These are phyloP conservation scores for Osedax fenrisi DNA, from an alignment of 2,888 invertebrate species.

Conservation along the genomic window DNA sequence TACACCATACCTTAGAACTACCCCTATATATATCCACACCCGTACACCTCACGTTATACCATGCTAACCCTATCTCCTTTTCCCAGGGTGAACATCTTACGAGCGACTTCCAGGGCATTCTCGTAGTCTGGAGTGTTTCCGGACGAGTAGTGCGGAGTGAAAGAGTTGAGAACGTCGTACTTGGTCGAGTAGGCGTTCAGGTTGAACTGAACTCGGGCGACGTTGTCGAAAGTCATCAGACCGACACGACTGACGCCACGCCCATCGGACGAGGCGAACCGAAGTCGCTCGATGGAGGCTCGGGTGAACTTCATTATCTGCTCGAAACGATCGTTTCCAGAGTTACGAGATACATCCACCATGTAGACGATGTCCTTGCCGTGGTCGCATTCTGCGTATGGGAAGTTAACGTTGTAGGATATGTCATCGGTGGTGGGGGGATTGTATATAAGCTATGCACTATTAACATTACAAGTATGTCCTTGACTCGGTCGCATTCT, in stretches of 20 bases:
- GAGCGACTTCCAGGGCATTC: background rate
- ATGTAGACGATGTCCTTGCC: background rate
- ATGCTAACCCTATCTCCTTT: background rate
- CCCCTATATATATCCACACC: too few species aligned
- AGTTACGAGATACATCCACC: background rate
- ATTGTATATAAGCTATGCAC: background rate
- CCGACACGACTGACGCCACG: background rate
- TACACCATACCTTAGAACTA: too few species aligned
- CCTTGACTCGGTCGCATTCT: too few species aligned
- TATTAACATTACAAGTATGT: too few species aligned
- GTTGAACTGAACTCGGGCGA: constrained; percentile 18
- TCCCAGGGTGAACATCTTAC: background rate
- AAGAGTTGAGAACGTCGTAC: constrained; percentile 22
- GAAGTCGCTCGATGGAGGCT: background rate
- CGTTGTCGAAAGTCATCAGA: constrained; percentile 12
- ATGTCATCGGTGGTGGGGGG: background rate
- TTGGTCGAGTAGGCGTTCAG: constrained; percentile 22
- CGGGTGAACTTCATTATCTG: background rate
- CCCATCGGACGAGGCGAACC: background rate
- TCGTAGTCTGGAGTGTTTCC: background rate
- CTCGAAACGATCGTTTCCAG: background rate
- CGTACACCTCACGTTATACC: too few species aligned
- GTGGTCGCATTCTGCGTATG: background rate
- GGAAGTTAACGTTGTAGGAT: background rate
- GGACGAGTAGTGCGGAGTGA: constrained; percentile 19